Conservation (phyloP, 2,888 invertebrate species). For the Diogma glabrata region DNA sequence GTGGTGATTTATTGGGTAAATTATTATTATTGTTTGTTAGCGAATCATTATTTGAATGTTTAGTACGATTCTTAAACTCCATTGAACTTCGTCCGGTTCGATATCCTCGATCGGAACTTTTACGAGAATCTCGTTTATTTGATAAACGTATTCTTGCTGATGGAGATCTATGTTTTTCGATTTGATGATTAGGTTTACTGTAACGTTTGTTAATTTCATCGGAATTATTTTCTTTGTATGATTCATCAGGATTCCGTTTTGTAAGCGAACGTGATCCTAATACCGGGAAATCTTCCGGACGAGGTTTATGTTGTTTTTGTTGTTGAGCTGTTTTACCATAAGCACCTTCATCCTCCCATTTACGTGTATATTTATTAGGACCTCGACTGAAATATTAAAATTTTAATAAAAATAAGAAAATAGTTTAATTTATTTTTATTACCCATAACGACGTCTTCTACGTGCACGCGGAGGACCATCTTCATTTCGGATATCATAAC, state of each 20-base stretch:
- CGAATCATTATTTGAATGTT: slow-evolving; percentile 1
- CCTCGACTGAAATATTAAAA: slow-evolving; percentile 50
- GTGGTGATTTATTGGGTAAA: not conserved
- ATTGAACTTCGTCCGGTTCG: slow-evolving; percentile 23
- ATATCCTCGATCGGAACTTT: slow-evolving; percentile 28
- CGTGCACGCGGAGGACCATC: slow-evolving; percentile 83
- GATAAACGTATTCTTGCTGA: not conserved
- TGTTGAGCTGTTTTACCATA: slow-evolving; percentile 47
- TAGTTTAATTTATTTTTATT: too few species aligned
- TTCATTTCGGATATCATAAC: slow-evolving; percentile 89
- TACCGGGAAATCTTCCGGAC: slow-evolving; percentile 48
- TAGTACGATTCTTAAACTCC: slow-evolving; percentile 29
- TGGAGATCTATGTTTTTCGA: not conserved
- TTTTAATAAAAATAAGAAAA: not conserved
- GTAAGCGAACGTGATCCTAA: slow-evolving; percentile 28
- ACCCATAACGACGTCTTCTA: slow-evolving; percentile 78
- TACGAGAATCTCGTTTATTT: slow-evolving; percentile 18
- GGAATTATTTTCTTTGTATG: slow-evolving; percentile 13
- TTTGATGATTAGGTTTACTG: not conserved
- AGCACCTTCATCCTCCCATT: slow-evolving; percentile 89
- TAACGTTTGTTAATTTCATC: slow-evolving; percentile 10
- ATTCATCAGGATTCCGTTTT: slow-evolving; percentile 13
- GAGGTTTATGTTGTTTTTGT: slow-evolving; percentile 31
- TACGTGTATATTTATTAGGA: slow-evolving; percentile 82
- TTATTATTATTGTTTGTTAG: not conserved